Conservation (phyloP, 2,888 invertebrate genomes). For the Thereva nobilitata region DNA sequence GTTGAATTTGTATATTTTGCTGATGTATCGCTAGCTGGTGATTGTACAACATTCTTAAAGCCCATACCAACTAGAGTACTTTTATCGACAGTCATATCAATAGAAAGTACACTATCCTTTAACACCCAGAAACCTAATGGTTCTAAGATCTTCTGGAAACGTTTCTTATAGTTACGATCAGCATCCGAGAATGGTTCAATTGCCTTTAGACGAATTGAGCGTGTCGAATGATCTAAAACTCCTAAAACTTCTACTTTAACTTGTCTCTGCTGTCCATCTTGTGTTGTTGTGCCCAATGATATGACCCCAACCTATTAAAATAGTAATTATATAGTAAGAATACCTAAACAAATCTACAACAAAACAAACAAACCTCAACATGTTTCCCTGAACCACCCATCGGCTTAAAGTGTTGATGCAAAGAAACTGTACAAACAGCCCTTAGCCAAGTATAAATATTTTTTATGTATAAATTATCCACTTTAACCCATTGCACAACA, state of each 20-base stretch:
- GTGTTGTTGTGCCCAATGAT: conserved; percentile 83
- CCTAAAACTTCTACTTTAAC: conserved; percentile 89
- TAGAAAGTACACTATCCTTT: conserved; percentile 74
- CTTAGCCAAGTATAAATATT: conserved; percentile 72
- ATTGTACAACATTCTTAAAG: conserved; percentile 75
- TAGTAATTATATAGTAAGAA: background rate
- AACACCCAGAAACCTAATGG: conserved; percentile 80
- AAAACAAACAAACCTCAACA: conserved; percentile 61
- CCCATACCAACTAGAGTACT: conserved; percentile 77
- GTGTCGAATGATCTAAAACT: conserved; percentile 74
- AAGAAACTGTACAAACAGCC: conserved; percentile 77
- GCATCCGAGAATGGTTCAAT: conserved; percentile 80
- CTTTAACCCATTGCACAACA: conserved; percentile 86
- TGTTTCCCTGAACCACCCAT: conserved; percentile 74
- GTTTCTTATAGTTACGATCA: conserved; percentile 77
- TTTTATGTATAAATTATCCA: conserved; percentile 70
- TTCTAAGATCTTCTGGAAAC: conserved; percentile 81
- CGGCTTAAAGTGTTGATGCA: conserved; percentile 74
- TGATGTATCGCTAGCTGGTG: conserved; percentile 55
- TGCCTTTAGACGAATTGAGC: conserved; percentile 75
- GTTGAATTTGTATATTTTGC: conserved; percentile 69
- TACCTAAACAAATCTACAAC: background rate
- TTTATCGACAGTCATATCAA: conserved; percentile 84
- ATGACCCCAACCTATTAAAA: conserved; percentile 71
- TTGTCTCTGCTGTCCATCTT: conserved; percentile 74